A percentile compares a stretch with the other conserved stretches of the same genome.
phyloP scores from a whole-genome alignment of 2,888 invertebrate species.

The Ormyrus pomaceus region DNA sequence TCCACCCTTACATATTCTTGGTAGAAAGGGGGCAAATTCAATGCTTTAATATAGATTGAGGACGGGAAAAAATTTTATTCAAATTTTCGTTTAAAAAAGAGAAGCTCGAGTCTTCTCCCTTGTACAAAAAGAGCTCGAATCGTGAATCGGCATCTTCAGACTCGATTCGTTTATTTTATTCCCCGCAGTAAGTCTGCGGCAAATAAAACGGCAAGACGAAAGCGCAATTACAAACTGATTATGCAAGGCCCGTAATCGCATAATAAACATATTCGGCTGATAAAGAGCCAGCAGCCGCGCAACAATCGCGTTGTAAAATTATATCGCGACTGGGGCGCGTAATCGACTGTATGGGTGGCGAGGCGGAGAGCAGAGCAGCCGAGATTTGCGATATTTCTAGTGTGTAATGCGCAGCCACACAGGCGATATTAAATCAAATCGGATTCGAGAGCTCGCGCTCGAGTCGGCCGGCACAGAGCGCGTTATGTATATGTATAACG shows the following conservation, averaged over 20 bases:
- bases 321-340: slow-evolving; percentile 49
- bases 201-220: background rate
- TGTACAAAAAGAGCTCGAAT: too few species aligned
- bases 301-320: slow-evolving; percentile 46
- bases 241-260: background rate
- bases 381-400: slow-evolving; percentile 73
- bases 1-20: background rate
- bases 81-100: too few species aligned
- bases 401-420: slow-evolving; percentile 72
- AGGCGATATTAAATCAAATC: slow-evolving; percentile 74
- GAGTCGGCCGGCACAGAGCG: slow-evolving; percentile 59
- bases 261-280: slow-evolving; percentile 26
- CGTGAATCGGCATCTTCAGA: too few species aligned
- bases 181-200: too few species aligned
- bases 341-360: slow-evolving; percentile 55
- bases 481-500: slow-evolving; percentile 45
- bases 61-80: too few species aligned
- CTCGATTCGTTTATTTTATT: too few species aligned
- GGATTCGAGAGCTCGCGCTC: slow-evolving; percentile 71
- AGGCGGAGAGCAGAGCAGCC: background rate
- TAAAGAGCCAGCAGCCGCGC: slow-evolving; percentile 10
- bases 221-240: slow-evolving; percentile 1
- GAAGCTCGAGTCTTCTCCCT: too few species aligned
- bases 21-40: too few species aligned
- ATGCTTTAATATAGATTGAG: too few species aligned